Conservation (phyloP, 1,140 invertebrate species). For the Drosophila littoralis region DNA sequence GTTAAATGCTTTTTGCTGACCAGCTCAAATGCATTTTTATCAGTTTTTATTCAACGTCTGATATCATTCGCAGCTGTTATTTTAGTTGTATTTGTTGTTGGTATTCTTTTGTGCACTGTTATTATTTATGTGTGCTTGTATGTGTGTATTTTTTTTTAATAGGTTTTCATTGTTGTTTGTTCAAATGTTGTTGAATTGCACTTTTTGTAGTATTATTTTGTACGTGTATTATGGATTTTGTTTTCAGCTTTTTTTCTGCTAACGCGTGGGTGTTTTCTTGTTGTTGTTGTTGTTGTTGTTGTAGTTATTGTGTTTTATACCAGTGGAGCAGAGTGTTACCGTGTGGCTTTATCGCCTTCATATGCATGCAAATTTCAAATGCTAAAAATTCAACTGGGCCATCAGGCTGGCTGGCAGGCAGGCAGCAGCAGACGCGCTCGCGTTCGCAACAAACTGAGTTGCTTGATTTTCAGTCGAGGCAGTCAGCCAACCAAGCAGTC, state of each 20-base stretch:
- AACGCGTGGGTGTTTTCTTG: conserved; percentile 37
- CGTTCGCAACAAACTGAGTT: conserved; percentile 77
- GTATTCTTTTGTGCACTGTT: conserved; percentile 23
- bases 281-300: conserved; percentile 37
- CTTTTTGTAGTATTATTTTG: conserved; percentile 54
- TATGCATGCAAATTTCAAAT: conserved; percentile 66
- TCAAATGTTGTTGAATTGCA: conserved; percentile 58
- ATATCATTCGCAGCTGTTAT: conserved; percentile 13
- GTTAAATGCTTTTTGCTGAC: conserved; percentile 10
- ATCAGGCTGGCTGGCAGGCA: conserved; percentile 45
- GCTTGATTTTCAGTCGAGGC: conserved; percentile 60
- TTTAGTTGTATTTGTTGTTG: conserved; percentile 3
- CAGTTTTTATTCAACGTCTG: conserved; percentile 1
- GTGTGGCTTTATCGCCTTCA: conserved; percentile 53
- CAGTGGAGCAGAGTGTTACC: conserved; percentile 54
- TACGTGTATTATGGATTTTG: conserved; percentile 56
- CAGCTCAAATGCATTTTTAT: conserved; percentile 5
- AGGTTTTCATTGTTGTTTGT: conserved; percentile 34
- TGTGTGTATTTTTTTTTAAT: conserved; percentile 34
- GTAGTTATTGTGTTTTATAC: conserved; percentile 41
- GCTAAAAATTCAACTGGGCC: conserved; percentile 64
- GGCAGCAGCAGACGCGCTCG: conserved; percentile 74
- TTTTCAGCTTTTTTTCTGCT: conserved; percentile 18
- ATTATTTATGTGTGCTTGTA: conserved; percentile 29
- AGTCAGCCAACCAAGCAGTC: conserved; percentile 49